These are phyloP conservation scores for Acleris laterana DNA, from an alignment of 2,888 invertebrate genomes.

Conservation along the genomic window DNA sequence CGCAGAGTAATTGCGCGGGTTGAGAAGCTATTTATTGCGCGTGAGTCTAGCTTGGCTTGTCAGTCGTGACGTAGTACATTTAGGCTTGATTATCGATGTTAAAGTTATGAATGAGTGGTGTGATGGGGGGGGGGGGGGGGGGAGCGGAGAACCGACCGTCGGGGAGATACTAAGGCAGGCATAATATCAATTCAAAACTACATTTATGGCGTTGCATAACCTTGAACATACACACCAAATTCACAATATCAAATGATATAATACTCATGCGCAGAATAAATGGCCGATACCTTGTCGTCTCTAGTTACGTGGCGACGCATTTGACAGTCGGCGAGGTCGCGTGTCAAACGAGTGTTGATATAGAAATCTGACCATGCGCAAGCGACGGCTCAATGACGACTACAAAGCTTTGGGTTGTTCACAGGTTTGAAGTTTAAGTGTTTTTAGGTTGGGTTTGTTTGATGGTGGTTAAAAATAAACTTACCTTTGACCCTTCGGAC, in stretches of 20 bases:
- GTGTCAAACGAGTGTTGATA: slow-evolving; percentile 11
- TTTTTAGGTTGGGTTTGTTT: too few relatives aligned
- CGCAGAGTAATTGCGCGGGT: slow-evolving; percentile 60
- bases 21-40: slow-evolving; percentile 62
- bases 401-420: too few relatives aligned
- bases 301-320: slow-evolving; percentile 3
- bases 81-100: background rate
- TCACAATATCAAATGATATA: slow-evolving; percentile 9
- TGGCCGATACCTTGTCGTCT: slow-evolving; percentile 2
- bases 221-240: background rate
- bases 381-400: background rate
- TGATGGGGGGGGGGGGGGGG: too few relatives aligned
- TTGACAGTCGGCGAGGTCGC: slow-evolving; percentile 13
- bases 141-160: too few relatives aligned
- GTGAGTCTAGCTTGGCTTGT: background rate
- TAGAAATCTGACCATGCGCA: slow-evolving; percentile 18
- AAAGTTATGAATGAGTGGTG: too few relatives aligned
- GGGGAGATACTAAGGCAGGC: too few relatives aligned
- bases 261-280: slow-evolving; percentile 5
- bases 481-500: too few relatives aligned
- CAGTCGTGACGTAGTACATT: background rate
- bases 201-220: background rate
- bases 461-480: too few relatives aligned
- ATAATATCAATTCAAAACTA: background rate
- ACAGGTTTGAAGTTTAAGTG: too few relatives aligned